Evolutionary conservation across 2,888 invertebrate species (phyloP).

Genomic region (Cylloceria caligata): DNA sequence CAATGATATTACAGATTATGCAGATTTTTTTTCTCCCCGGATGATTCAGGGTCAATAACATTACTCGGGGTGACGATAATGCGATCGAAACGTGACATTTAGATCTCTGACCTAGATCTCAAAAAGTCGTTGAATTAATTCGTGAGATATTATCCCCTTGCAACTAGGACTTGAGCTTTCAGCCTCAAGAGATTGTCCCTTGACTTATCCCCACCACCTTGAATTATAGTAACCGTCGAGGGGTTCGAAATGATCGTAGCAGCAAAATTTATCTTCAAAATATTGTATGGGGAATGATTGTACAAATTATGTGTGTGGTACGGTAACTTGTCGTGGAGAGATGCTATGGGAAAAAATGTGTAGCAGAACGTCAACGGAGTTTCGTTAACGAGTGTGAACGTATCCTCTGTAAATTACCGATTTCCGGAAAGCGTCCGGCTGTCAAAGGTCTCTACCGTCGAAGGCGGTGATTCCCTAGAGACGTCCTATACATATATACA

Average conservation of each 20-base stretch:
- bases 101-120: slow-evolving; percentile 46
- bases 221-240: slow-evolving; percentile 2
- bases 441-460: slow-evolving; percentile 12
- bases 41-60: slow-evolving; percentile 14
- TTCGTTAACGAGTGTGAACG: slow-evolving; percentile 54
- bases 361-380: neutral
- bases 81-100: slow-evolving; percentile 10
- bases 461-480: slow-evolving; percentile 29
- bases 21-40: neutral
- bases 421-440: slow-evolving; percentile 16
- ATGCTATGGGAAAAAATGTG: no score
- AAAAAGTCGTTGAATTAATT: slow-evolving; percentile 51
- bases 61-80: slow-evolving; percentile 9
- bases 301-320: no score
- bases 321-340: no score
- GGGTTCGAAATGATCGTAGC: neutral
- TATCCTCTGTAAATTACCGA: slow-evolving; percentile 56
- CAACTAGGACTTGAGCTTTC: neutral
- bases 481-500: neutral
- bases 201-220: no score
- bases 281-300: neutral
- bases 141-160: slow-evolving; percentile 27
- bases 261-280: neutral
- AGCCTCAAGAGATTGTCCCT: neutral
- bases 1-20: slow-evolving; percentile 24